Base-by-base conservation (phyloP, 2,113 vertebrate species). In the Chrysochloris asiatica region DNA sequence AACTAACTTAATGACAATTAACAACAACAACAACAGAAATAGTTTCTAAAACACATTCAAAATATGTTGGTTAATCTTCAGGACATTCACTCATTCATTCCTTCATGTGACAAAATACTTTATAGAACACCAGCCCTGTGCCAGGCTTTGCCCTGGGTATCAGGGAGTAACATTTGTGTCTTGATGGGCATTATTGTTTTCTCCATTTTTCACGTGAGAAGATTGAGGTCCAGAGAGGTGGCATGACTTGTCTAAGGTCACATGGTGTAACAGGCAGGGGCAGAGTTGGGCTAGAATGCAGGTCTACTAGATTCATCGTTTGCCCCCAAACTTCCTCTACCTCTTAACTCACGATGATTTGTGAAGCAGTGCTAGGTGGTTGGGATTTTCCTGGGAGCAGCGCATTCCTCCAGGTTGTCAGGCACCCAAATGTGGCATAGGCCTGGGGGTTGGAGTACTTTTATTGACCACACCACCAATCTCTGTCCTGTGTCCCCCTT, bases 121-220 rank as follows among this genome's bases (percentile, higher is more conserved):
- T 61, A 36, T 19, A 24, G 3, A 72, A n/a, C 26, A 41, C 63
- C 77, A 41, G 7, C 26, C 0, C 2, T 4, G 1, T 54, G 7
- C 38, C 76, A 71, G 76, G 28, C 71, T 91, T n/a, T 65, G 26
- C 45, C 78, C 41, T 50, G 30, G 50, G 61, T 48, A 48, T 50
- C 10, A 1, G n/a, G 47, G n/a, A 85, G 41, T 22, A 67, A 33
- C 59, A 48, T 10, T 12, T n/a, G n/a, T n/a, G n/a, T n/a, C n/a
- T n/a, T 19, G 6, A 17, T 36, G n/a, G 33, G 50, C 41, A 16
- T 81, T 48, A 30, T 26, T 81, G 11, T 92, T 72, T 92, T 76
- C 48, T 73, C 48, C 69, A 71, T 17, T 69, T 87, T 33, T 38
- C 87, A 86, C 45, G 67, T 43, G 41, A 75, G 82, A 89, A 67